Evolutionary conservation across 2,113 vertebrate species (phyloP), one percentile per base, ranked within the genome.

Genomic region (Uropsilus gracilis): DNA sequence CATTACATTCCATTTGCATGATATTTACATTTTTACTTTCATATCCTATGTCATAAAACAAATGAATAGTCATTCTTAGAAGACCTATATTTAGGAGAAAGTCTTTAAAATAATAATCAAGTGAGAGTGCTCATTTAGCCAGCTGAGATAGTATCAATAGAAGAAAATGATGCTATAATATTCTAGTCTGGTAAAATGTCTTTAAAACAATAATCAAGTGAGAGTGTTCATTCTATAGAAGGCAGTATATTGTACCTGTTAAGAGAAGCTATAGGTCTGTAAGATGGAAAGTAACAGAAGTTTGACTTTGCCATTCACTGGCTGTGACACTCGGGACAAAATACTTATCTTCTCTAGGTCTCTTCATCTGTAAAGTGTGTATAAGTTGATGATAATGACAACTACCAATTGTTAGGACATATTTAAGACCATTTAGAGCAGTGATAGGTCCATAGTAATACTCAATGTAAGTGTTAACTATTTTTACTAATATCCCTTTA

Each of bases 1-100:
- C 48, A 16, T 75, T 66, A 75, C 34, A 91, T 0, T 37, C 18
- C 88, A 50, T 0, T 9, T 14, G 80, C 0, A 16, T 92, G 61
- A 42, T 10, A 95, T 26, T 93, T 46, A 50, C 96, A 95, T 55
- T 5, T 87, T 9, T 89, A 76, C 26, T 42, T 97, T 85, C 61
- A 48, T 32, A 39, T 93, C 7, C 34, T 34, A n/a, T 32, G 30
- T 87, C 72, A 22, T 72, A 68, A 85, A 87, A 86, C 1, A 89
- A 90, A 42, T 72, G n/a, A 53, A n/a, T 93, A 66, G 69, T 86
- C 24, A 71, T 71, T 73, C 28, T 90, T 6, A 59, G 42, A n/a
- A 94, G 30, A 87, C 42, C 8, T 81, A 68, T 34, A 39, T 48
- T 93, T 20, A 34, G 39, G 48, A 55, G 30, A 6, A 55, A 42